A percentile compares a stretch with the other conserved stretches of the same genome.
These are phyloP conservation scores for Upupa epops DNA, from an alignment of 2,113 vertebrate genomes.

Conservation along the genomic window DNA sequence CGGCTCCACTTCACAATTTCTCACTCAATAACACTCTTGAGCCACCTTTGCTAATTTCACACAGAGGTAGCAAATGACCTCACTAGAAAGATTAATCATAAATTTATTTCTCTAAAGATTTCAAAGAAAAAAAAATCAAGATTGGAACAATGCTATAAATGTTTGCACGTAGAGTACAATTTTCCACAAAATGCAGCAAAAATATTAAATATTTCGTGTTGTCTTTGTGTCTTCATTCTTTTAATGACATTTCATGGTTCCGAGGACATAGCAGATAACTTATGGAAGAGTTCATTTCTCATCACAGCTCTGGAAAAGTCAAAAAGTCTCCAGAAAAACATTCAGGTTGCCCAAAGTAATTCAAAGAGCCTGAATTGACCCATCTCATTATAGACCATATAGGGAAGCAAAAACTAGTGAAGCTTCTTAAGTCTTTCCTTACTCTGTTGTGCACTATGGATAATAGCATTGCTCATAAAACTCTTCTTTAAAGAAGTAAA, in stretches of 20 bases:
- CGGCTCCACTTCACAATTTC: background rate
- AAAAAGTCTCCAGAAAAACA: background rate
- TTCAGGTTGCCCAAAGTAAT: background rate
- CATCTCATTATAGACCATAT: background rate
- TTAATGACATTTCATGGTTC: background rate
- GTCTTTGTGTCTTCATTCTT: background rate
- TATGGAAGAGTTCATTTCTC: background rate
- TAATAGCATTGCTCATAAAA: background rate
- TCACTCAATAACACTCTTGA: background rate
- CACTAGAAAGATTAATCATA: background rate
- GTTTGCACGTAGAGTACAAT: background rate
- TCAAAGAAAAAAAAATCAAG: background rate
- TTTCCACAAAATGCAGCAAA: background rate
- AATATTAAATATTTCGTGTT: background rate
- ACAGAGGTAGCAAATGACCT: background rate
- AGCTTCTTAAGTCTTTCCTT: background rate
- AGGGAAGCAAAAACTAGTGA: background rate
- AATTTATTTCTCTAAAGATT: background rate
- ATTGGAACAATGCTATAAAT: background rate
- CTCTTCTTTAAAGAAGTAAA: background rate
- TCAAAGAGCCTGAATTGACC: background rate
- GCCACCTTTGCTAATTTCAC: background rate
- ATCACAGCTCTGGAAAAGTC: background rate
- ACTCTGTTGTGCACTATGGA: background rate
- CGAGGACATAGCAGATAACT: background rate